Percentiles rank a stretch among this genome's conserved stretches.
phyloP scores from a whole-genome alignment of 2,888 invertebrate species.

The Drosophila prolongata region DNA sequence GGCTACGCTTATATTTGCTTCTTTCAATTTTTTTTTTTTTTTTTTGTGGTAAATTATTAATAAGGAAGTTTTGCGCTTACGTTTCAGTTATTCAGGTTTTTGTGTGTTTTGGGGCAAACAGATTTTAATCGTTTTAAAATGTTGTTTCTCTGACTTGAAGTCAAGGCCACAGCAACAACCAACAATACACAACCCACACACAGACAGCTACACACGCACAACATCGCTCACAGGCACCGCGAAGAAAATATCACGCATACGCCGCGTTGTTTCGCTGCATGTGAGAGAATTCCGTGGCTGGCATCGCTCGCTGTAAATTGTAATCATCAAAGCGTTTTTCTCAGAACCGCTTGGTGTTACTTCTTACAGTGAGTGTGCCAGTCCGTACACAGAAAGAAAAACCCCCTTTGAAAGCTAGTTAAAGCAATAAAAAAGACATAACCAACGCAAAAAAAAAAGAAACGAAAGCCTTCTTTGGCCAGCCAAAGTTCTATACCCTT shows the following conservation, averaged over 20 bases:
- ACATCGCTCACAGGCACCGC: conserved; percentile 8
- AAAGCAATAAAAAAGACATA: not conserved
- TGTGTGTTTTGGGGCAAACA: conserved; percentile 4
- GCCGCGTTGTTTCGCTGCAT: conserved; percentile 31
- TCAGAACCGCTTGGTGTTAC: conserved; percentile 95
- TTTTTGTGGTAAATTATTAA: conserved; percentile 56
- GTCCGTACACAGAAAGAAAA: conserved; percentile 15
- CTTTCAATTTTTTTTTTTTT: conserved; percentile 15
- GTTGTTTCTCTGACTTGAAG: conserved; percentile 18
- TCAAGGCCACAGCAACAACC: conserved; percentile 14
- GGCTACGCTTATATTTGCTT: conserved; percentile 8
- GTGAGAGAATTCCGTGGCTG: conserved; percentile 34
- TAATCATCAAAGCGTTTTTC: conserved; percentile 91
- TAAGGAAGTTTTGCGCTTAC: conserved; percentile 59
- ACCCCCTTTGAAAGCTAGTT: not conserved
- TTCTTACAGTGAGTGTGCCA: conserved; percentile 95
- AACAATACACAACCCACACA: not conserved
- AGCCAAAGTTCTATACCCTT: conserved; percentile 1
- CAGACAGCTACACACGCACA: conserved; percentile 7
- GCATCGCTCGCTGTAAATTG: conserved; percentile 93
- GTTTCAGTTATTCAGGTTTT: conserved; percentile 29
- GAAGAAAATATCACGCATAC: conserved; percentile 40
- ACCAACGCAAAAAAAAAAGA: not conserved
- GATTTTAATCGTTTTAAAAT: conserved; percentile 59
- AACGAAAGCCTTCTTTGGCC: not conserved